Conservation (phyloP, 1,140 invertebrate genomes). For the Macrobrachium rosenbergii region DNA sequence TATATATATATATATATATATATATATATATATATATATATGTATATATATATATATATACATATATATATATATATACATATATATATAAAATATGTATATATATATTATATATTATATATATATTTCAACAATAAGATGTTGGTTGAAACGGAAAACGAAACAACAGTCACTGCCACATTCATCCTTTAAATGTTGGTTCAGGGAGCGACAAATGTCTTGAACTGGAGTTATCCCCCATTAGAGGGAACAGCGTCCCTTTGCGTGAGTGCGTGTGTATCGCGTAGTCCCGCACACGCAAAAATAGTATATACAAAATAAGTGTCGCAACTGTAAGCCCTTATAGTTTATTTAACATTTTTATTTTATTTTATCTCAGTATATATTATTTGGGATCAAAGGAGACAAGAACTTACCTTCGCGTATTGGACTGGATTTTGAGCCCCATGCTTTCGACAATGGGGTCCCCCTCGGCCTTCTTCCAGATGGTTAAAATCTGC, state of each 20-base stretch:
- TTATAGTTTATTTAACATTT: background rate
- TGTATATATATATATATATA: background rate
- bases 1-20: background rate
- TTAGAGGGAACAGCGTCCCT: too few species aligned
- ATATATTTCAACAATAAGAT: background rate
- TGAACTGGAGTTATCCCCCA: too few species aligned
- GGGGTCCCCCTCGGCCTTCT: conserved; percentile 77
- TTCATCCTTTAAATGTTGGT: background rate
- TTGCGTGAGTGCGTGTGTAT: too few species aligned
- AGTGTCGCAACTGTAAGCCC: too few species aligned
- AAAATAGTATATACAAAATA: too few species aligned
- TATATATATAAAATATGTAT: background rate
- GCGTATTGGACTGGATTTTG: conserved; percentile 88
- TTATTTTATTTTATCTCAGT: background rate
- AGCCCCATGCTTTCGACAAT: conserved; percentile 89
- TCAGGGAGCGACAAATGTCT: too few species aligned
- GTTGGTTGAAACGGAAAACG: background rate
- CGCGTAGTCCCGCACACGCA: too few species aligned
- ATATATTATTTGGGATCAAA: background rate
- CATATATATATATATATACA: background rate
- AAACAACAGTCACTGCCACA: background rate
- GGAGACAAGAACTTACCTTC: conserved; percentile 72
- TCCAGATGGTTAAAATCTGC: conserved; percentile 72
- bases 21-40: too few species aligned
- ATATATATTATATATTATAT: background rate